Conservation (phyloP, 2,113 vertebrate species). For the Pagrus major region DNA sequence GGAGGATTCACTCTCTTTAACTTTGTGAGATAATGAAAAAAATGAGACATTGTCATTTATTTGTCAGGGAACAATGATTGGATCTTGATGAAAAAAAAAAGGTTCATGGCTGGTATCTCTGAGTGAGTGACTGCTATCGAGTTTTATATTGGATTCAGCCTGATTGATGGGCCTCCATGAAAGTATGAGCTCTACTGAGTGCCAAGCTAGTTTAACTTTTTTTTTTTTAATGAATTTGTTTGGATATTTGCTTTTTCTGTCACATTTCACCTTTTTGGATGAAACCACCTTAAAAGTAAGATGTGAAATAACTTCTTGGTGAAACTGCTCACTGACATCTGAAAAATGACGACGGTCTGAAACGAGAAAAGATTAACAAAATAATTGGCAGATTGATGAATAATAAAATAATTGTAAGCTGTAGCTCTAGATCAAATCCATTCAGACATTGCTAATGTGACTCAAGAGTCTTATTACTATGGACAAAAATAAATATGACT, state of each 20-base stretch:
- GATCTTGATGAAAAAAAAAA: too few species aligned
- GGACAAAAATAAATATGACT: too few species aligned
- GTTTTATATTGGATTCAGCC: too few species aligned
- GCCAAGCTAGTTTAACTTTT: too few species aligned
- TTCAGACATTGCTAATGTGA: neutral
- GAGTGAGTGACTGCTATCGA: too few species aligned
- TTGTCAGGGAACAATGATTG: too few species aligned
- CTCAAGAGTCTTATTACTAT: neutral
- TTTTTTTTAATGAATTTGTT: neutral
- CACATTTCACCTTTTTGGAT: neutral
- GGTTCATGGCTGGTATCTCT: too few species aligned
- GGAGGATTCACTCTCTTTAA: too few species aligned
- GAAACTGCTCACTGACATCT: neutral
- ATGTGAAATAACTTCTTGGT: neutral
- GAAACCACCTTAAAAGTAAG: neutral
- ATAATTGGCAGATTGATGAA: neutral
- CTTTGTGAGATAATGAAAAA: too few species aligned
- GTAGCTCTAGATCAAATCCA: neutral
- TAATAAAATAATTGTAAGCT: neutral
- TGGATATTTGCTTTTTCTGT: neutral
- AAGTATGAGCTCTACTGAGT: too few species aligned
- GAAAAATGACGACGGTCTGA: neutral
- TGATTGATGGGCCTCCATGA: too few species aligned
- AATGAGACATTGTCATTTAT: too few species aligned
- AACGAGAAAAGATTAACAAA: neutral